These are phyloP conservation scores for Nemurella pictetii DNA, from an alignment of 2,888 invertebrate genomes.

Conservation along the genomic window DNA sequence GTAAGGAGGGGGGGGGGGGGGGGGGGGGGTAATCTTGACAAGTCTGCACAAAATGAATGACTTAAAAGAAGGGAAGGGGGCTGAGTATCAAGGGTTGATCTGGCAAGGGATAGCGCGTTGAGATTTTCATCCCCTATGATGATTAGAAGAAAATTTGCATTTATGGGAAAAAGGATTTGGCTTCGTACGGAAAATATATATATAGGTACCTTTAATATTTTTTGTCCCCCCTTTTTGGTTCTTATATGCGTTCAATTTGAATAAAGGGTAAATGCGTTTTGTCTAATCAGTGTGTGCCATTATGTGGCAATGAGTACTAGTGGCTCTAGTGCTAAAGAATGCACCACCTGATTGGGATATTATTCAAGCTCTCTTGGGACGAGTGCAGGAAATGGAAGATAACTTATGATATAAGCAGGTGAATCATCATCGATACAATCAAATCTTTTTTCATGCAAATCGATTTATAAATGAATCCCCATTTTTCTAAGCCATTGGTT, in stretches of 20 bases:
- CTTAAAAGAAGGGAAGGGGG: conserved; percentile 27
- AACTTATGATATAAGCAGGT: neutral
- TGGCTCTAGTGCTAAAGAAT: neutral
- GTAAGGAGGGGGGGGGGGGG: conserved; percentile 27
- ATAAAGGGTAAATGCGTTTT: neutral
- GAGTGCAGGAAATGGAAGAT: neutral
- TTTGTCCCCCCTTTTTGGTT: conserved; percentile 16
- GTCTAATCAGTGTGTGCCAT: conserved; percentile 1
- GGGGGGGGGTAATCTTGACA: conserved; percentile 33
- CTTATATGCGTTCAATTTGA: neutral
- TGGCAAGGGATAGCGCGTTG: conserved; percentile 10
- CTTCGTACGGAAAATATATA: conserved; percentile 6
- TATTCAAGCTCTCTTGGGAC: neutral
- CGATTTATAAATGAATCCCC: too few relatives aligned
- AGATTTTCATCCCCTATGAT: conserved; percentile 31
- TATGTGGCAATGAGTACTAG: neutral
- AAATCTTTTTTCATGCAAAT: too few relatives aligned
- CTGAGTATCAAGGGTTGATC: conserved; percentile 27
- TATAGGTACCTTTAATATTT: conserved; percentile 14
- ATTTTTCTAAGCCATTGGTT: too few relatives aligned
- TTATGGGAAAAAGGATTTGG: conserved; percentile 25
- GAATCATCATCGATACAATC: neutral
- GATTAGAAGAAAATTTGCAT: conserved; percentile 30
- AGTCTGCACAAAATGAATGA: conserved; percentile 38
- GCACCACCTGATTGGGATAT: neutral